A percentile compares a stretch with the other conserved stretches of the same genome.
Evolutionary conservation across 2,888 invertebrate species (phyloP).

Genomic region (Ectobius pallidus): DNA sequence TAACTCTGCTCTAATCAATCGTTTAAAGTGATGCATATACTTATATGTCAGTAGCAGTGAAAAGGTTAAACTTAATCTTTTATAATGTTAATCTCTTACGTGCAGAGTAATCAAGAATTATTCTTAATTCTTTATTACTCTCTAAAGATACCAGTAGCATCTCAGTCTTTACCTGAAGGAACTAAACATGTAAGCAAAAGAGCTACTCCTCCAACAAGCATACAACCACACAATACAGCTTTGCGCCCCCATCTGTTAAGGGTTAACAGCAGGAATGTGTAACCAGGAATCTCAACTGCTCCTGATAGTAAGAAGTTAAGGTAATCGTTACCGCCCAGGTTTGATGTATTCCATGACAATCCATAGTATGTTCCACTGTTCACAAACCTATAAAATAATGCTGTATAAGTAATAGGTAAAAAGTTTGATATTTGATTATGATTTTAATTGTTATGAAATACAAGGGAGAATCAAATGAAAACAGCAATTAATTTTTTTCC

Average conservation of each 20-base stretch:
- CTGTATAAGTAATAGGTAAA: not conserved
- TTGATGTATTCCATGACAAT: constrained; percentile 75
- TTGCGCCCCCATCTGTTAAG: constrained; percentile 75
- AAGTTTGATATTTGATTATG: too few relatives aligned
- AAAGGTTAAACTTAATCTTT: too few relatives aligned
- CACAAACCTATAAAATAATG: constrained; percentile 63
- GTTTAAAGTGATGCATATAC: too few relatives aligned
- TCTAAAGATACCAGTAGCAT: too few relatives aligned
- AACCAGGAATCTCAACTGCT: constrained; percentile 77
- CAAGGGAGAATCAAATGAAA: too few relatives aligned
- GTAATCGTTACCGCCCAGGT: constrained; percentile 72
- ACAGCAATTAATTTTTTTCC: too few relatives aligned
- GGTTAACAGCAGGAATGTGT: constrained; percentile 67
- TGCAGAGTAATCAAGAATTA: too few relatives aligned
- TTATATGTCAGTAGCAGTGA: too few relatives aligned
- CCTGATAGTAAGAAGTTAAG: constrained; percentile 77
- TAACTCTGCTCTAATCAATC: too few relatives aligned
- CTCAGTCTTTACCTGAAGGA: constrained; percentile 61
- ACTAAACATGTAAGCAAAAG: constrained; percentile 64
- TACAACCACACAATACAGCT: constrained; percentile 69
- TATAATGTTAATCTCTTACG: too few relatives aligned
- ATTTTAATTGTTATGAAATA: too few relatives aligned
- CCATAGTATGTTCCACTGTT: constrained; percentile 81
- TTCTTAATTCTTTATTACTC: too few relatives aligned
- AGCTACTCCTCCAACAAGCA: constrained; percentile 67